Evolutionary conservation across 2,113 vertebrate genomes (phyloP), one percentile per base, ranked within the genome.

Genomic region (Cyprinodon variegatus): DNA sequence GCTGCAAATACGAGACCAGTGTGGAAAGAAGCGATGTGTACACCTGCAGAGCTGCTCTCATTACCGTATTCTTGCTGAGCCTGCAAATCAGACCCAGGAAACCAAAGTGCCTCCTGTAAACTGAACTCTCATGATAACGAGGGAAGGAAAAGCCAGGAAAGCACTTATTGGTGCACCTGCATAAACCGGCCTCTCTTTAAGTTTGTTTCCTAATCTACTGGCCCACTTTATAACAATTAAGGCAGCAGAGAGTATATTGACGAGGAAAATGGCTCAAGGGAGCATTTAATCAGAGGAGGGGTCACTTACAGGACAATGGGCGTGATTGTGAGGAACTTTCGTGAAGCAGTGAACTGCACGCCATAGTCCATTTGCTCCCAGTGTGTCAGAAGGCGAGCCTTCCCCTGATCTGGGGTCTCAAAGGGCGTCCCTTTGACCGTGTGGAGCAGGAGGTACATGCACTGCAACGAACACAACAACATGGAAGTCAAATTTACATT

Each of bases 361-460:
- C 97, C 97, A 0, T 99, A 98, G 90, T 99, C 97, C 97, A 99
- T 98, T 94, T 99, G 97, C 92, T 99, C 97, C 97, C 97, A 99
- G 94, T 99, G 96, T 0, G 97, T 99, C 0, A 99, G 95, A 82
- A 98, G 91, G 83, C 97, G 95, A 0, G 96, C 97, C 83, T 97
- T 98, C 76, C 97, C 97, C 91, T 99, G 97, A 83, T 99, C 97
- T 0, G 97, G 97, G 0, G 97, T 99, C 94, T 98, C 97, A 0
- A 99, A 99, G 0, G 97, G 97, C 0, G 97, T 99, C 78, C 97
- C 97, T 83, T 99, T 99, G 80, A 99, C 97, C 0, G 96, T 97
- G 84, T 99, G 97, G 4, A 99, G 95, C 64, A 99, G 96, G 78
- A 99, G 96, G 91, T 99, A 99, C 97, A 98, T 99, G 75, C 97